These are phyloP conservation scores for Copsychus sechellarum DNA, from an alignment of 2,113 vertebrate genomes.

Conservation along the genomic window DNA sequence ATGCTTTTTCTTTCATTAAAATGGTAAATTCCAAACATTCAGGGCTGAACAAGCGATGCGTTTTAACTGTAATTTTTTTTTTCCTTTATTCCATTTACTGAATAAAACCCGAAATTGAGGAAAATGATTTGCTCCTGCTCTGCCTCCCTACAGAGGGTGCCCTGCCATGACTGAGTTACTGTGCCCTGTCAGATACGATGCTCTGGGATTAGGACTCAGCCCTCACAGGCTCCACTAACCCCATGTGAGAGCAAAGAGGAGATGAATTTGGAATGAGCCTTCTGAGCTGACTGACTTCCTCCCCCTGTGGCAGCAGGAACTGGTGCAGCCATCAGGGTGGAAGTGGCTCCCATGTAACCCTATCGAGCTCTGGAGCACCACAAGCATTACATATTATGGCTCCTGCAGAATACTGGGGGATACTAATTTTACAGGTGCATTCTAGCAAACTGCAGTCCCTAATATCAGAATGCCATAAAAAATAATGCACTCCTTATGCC, in stretches of 20 bases:
- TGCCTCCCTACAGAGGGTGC: background rate
- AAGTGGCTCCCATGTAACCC: constrained; percentile 3
- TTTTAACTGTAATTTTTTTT: background rate
- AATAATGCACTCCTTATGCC: constrained; percentile 71
- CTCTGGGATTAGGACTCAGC: background rate
- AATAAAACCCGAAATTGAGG: fast-evolving
- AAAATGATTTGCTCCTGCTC: background rate
- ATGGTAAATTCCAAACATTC: background rate
- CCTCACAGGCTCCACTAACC: background rate
- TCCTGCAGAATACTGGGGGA: constrained; percentile 64
- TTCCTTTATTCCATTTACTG: background rate
- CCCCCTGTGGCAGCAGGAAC: background rate
- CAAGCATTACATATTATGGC: constrained; percentile 63
- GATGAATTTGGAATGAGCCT: background rate
- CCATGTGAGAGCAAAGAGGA: background rate
- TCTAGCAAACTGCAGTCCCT: constrained; percentile 66
- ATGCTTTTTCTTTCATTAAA: background rate
- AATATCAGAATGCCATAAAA: constrained; percentile 70
- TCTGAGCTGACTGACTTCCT: background rate
- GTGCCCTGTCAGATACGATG: background rate
- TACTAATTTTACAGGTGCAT: constrained; percentile 79
- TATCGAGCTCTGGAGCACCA: constrained; percentile 56
- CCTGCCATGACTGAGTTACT: background rate
- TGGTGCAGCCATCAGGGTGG: background rate
- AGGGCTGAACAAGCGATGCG: background rate